A percentile compares a stretch with the other conserved stretches of the same genome.
Evolutionary conservation across 2,113 vertebrate species (phyloP).

Genomic region (Brachyhypopomus gauderio): DNA sequence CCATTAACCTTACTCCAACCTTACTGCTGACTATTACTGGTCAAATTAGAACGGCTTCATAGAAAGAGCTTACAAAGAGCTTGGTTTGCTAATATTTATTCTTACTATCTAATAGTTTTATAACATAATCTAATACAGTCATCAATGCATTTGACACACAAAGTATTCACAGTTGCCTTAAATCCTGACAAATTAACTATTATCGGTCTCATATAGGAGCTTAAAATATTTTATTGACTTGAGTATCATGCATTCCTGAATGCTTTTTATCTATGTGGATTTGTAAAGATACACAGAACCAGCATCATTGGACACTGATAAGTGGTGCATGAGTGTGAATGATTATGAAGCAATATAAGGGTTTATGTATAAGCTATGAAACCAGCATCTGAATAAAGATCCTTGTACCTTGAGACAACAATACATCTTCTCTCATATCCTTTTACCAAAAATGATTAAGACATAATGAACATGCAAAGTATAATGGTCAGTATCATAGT

Average conservation of each 20-base stretch:
- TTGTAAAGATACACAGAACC: background rate
- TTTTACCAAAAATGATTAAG: background rate
- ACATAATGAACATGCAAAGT: background rate
- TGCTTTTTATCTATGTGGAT: background rate
- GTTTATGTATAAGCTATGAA: background rate
- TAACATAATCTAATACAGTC: background rate
- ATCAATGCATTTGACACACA: background rate
- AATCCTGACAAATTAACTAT: background rate
- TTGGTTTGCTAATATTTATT: background rate
- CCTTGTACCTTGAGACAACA: background rate
- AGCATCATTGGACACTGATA: background rate
- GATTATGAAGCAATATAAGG: background rate
- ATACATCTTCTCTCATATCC: background rate
- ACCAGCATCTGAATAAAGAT: constrained; percentile 15
- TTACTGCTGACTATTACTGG: constrained; percentile 7
- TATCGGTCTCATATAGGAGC: background rate
- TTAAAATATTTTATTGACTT: background rate
- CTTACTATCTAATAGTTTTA: background rate
- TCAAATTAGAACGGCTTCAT: background rate
- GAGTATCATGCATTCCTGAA: background rate
- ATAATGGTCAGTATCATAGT: background rate
- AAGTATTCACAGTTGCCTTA: constrained; percentile 20
- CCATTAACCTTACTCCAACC: background rate
- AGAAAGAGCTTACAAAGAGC: background rate
- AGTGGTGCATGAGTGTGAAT: background rate